Evolutionary conservation across 2,797 vertebrate species (phyloP), one percentile per base, ranked within the genome.

Genomic region (Scolopax bukidnonensis): DNA sequence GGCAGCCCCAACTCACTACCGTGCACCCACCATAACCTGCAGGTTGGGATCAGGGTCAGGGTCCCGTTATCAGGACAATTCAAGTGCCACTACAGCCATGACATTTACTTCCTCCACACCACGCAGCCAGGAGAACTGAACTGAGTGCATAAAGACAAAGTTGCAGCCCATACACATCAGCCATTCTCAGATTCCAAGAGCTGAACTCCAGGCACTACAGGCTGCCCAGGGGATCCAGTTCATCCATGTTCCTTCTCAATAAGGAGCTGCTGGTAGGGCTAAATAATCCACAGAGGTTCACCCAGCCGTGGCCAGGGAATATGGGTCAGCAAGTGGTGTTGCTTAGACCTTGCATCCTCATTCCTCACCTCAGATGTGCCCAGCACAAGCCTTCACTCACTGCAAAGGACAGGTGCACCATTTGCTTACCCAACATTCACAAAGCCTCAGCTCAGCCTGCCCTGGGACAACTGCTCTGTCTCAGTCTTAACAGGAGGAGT

Each of bases 21-120:
- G 1, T 36, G 50, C 7, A 17, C 53, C 38, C 74, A 45, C 36
- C 84, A 23, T 6, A 6, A 14, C 20, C 63, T 36, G 56, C 5
- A 20, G 60, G 16, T n/a, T 60, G 25, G 63, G 9, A 84, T 7
- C 3, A 28, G 68, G 59, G 40, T 30, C 64, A 47, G 3, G 47
- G 17, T 6, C 60, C 21, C 0, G 0, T 19, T 19, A 16, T 32
- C 51, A 17, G 0, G 0, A 4, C n/a, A n/a, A 11, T 8, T 67
- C 21, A 23, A 89, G 75, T 4, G 11, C 36, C 43, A 25, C n/a
- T 32, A 6, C 1, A 69, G 78, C 47, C 32, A 19, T n/a, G 36
- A 41, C 30, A 53, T n/a, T 33, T 2, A 30, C 48, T 54, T 68
- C 53, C 56, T 30, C 41, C 41, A 60, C 81, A 79, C 32, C 59